Base-by-base conservation (phyloP, 2,888 invertebrate genomes). In the Lasioglossum morio region DNA sequence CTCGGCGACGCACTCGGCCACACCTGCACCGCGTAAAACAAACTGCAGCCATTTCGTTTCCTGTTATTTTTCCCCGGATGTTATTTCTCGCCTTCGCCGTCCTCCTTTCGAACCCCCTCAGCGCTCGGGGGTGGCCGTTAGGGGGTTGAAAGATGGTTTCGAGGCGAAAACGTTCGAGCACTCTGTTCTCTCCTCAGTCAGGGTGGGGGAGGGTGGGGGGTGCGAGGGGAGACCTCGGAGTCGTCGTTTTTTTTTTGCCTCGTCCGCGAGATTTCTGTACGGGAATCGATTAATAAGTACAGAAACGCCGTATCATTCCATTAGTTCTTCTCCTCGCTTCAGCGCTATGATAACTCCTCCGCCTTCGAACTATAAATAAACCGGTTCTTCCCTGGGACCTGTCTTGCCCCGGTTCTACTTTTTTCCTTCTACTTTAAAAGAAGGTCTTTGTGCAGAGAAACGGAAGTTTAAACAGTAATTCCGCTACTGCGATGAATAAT, bases 231-330 rank as follows among this genome's bases (percentile, higher is more conserved):
- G n/a, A 57, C 57, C 4, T 12, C 57, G 57, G 57, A 80, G 48
- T 53, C 69, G 40, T 53, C 43, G 69, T 53, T 77, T 63, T 34
- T 63, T 34, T 34, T 63, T 63, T 43, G 27, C 43, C n/a, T 14
- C 34, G 4, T n/a, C n/a, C 30, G 40, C 37, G 23, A 69, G 66
- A 34, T 53, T 30, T 40, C 53, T 40, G 40, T 30, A 79, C 53
- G 37, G 66, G 37, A 70, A 70, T 27, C 75, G 75, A 80, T 80
- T 75, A 75, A 75, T 75, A 70, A 80, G 53, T 19, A 27, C n/a
- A 23, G 53, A 57, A 34, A 53, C 48, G 69, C 27, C 37, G 69
- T 19, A 77, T 77, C 34, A 66, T 77, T 77, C 53, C 46, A 53
- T 77, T 77, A 53, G 37, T 70, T 30, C 48, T 27, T 53, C 19